These are phyloP conservation scores for Heliconius nattereri DNA, from an alignment of 1,140 invertebrate genomes.

Conservation along the genomic window DNA sequence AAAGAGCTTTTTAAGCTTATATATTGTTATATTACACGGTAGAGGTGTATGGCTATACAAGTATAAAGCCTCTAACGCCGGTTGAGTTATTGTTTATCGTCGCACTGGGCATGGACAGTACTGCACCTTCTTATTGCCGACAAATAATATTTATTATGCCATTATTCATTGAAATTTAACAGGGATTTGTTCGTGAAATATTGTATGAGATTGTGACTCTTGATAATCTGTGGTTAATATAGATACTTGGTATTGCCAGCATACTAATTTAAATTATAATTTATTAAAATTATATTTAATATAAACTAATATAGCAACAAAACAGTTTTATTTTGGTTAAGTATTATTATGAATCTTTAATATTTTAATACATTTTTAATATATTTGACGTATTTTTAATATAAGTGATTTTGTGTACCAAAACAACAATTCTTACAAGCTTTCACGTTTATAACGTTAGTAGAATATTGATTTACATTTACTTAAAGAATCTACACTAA, in stretches of 20 bases:
- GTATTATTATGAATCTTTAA: too few species aligned
- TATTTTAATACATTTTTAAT: too few species aligned
- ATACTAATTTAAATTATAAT: too few species aligned
- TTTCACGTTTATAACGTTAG: too few species aligned
- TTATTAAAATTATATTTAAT: too few species aligned
- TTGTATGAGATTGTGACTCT: neutral
- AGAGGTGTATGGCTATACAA: slow-evolving; percentile 41
- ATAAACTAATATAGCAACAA: too few species aligned
- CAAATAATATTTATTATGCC: slow-evolving; percentile 39
- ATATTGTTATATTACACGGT: slow-evolving; percentile 36
- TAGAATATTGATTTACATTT: neutral
- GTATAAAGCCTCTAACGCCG: slow-evolving; percentile 43
- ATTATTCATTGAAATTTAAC: slow-evolving; percentile 35
- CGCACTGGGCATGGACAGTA: slow-evolving; percentile 30
- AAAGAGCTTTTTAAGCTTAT: neutral
- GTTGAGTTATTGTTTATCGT: slow-evolving; percentile 48
- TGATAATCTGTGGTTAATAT: neutral
- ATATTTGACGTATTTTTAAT: too few species aligned
- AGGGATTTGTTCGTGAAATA: neutral
- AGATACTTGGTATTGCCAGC: neutral
- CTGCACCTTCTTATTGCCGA: slow-evolving; percentile 40
- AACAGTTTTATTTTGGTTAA: too few species aligned
- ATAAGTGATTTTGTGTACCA: too few species aligned
- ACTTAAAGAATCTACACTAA: neutral
- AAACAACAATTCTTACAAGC: too few species aligned